These are phyloP conservation scores for Poicephalus gulielmi DNA, from an alignment of 2,113 vertebrate species.

Conservation along the genomic window DNA sequence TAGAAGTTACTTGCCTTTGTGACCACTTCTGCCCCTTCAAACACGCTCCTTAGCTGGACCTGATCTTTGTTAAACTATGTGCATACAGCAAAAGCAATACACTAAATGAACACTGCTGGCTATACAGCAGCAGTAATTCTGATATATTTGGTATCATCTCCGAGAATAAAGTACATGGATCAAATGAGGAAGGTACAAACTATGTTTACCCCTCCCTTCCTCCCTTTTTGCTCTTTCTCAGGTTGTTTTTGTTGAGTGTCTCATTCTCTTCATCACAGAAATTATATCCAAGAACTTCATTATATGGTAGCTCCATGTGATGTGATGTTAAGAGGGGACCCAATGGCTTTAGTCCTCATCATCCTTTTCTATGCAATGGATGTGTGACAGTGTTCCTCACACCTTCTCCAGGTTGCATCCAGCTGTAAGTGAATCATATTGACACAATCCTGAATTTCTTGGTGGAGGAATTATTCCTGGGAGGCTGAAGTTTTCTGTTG, in stretches of 20 bases:
- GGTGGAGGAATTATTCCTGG: neutral
- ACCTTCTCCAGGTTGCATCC: neutral
- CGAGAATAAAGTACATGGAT: neutral
- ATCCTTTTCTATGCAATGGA: neutral
- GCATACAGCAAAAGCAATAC: neutral
- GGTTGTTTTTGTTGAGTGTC: neutral
- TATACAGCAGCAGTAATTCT: neutral
- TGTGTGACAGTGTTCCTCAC: neutral
- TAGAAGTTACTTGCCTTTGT: neutral
- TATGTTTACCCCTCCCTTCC: neutral
- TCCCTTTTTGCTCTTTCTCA: neutral
- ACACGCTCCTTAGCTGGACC: neutral
- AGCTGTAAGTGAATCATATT: neutral
- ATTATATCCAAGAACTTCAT: neutral
- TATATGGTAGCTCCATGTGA: neutral
- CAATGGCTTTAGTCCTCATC: neutral
- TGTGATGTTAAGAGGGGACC: accelerated
- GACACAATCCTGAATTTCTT: neutral
- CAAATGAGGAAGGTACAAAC: neutral
- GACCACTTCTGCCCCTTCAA: neutral
- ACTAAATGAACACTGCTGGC: neutral
- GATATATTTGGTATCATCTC: neutral
- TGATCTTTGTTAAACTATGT: neutral
- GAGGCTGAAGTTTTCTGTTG: neutral
- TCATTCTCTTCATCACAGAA: neutral